These are phyloP conservation scores for Holothuria glaberrima DNA, from an alignment of 35 echinoderm and acorn worm genomes.

Conservation along the genomic window DNA sequence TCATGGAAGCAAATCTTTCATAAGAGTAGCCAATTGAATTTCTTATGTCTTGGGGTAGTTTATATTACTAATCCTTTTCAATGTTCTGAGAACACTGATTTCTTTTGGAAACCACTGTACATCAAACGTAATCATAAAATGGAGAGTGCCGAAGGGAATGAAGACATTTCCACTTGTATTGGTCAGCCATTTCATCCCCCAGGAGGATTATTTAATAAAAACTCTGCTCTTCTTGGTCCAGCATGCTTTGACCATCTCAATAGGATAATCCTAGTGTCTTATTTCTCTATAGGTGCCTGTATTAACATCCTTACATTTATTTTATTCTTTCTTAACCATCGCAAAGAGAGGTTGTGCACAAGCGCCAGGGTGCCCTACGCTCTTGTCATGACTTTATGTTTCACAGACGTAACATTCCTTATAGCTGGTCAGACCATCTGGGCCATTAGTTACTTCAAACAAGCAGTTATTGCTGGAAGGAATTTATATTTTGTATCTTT, in stretches of 20 bases:
- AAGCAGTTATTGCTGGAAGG: conserved; percentile 51
- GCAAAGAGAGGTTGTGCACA: conserved; percentile 42
- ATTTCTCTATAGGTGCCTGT: conserved; percentile 37
- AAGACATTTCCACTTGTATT: not conserved
- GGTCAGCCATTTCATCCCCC: conserved; percentile 37
- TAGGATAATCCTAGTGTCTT: conserved; percentile 24
- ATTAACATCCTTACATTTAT: conserved; percentile 23
- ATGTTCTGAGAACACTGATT: no score
- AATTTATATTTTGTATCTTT: conserved; percentile 40
- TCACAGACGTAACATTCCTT: conserved; percentile 70
- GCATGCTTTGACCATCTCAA: conserved; percentile 16
- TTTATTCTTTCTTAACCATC: conserved; percentile 29
- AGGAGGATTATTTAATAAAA: not conserved
- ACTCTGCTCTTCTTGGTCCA: not conserved
- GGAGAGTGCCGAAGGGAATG: no score
- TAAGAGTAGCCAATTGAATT: no score
- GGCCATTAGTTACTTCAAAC: conserved; percentile 45
- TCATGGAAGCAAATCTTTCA: no score
- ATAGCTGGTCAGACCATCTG: conserved; percentile 78
- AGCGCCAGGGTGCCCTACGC: conserved; percentile 69
- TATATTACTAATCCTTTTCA: no score
- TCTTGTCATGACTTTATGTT: conserved; percentile 76
- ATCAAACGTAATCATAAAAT: no score
- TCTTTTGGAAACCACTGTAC: no score
- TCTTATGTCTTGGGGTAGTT: no score